Base-by-base conservation (phyloP, 1,140 invertebrate genomes). In the Drosophila cardini region DNA sequence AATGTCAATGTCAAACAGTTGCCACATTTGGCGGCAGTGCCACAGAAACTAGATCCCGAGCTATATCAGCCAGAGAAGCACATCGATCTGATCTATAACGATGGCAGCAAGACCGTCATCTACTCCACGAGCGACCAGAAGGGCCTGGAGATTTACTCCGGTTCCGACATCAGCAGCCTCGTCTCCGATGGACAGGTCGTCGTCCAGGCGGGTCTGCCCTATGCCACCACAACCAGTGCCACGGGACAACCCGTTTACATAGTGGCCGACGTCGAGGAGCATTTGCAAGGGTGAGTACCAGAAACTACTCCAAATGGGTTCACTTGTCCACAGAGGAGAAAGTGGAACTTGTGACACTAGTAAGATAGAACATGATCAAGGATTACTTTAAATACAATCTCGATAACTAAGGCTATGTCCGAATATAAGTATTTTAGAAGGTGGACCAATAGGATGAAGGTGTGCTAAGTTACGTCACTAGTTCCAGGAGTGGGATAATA, bases 51-150 rank as follows among this genome's bases (percentile, higher is more conserved):
- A 3, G 90, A 91, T 55, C 84, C 90, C 32, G 90, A 91, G 10
- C 56, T 91, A 6, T 91, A 91, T 64, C 86, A 89, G 46, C 62
- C 81, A 34, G 90, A 91, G 61, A 91, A 91, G 50, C 90, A 91
- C 68, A 96, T 96, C 78, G 96, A 96, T 92, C 92, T 96, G 60
- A 96, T 96, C 78, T 96, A 96, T 91, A 96, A 96, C 84, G 96
- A 96, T 76, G 96, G 96, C 26, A 96, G 96, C 84, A 96, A 96
- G 85, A 96, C 95, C 0, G 95, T 96, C 18, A 96, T 96, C 85
- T 96, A 96, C 78, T 96, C 96, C 11, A 96, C 95, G 40, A 92
- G 92, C 16, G 93, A 93, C 65, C 93, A 93, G 74, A 92, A 93
- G 91, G 91, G 92, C 34, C 71, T 93, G 45, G 83, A 93, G 83